Conservation (phyloP, 1,140 invertebrate genomes). For the Triops longicaudatus region DNA sequence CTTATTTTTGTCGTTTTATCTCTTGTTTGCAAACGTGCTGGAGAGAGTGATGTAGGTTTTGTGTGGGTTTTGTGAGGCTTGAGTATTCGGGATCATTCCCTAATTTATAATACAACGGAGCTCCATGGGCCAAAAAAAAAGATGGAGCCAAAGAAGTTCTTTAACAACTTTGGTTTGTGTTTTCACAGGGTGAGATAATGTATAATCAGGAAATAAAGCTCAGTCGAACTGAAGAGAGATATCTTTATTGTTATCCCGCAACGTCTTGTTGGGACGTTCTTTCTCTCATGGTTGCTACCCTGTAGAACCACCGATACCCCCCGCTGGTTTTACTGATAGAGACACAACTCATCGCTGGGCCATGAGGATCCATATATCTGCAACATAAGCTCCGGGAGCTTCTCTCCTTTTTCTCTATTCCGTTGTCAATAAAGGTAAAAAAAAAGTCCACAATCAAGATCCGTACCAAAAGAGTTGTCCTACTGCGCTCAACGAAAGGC, state of each 20-base stretch:
- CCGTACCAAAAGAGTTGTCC: neutral
- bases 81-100: neutral
- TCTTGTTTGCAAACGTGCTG: neutral
- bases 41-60: neutral
- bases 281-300: neutral
- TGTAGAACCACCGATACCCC: neutral
- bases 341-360: constrained; percentile 2
- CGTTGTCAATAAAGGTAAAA: neutral
- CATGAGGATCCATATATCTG: neutral
- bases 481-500: neutral
- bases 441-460: neutral
- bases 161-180: neutral
- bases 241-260: constrained; percentile 13
- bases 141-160: neutral
- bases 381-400: neutral
- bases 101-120: neutral
- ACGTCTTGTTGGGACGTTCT: neutral
- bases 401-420: neutral
- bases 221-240: neutral
- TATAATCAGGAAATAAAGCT: constrained; percentile 11
- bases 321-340: constrained; percentile 7
- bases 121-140: neutral
- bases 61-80: constrained; percentile 1
- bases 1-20: no score
- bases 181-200: neutral